Base-by-base conservation (phyloP, 2,113 vertebrate species). In the Thunnus maccoyii region DNA sequence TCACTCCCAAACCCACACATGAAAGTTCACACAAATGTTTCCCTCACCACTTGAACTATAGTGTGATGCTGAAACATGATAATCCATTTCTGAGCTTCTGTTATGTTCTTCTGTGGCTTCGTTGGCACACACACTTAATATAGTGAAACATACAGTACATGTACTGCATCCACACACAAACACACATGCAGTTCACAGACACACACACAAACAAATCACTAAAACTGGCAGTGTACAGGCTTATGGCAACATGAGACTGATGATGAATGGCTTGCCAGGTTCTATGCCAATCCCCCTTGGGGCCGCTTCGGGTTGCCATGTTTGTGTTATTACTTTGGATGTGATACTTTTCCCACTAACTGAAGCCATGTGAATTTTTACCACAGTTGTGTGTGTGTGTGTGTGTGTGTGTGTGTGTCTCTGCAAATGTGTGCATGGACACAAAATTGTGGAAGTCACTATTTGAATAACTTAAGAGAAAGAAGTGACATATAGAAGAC, bases 321-420 rank as follows among this genome's bases (percentile, higher is more conserved):
- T 92, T 92, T 87, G 78, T 81, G 77, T 87, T 86, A 82, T 87
- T 92, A 79, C 76, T 90, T 89, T 89, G 86, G 80, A 92, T 76
- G 86, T 89, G 88, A 90, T 87, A 86, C 75, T 90, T 90, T 92
- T 86, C 87, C 87, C 82, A 88, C 91, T 86, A 91, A 93, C 83
- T 76, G 22, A 78, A 90, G 85, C 90, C 92, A 91, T 89, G 87
- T 92, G 93, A 79, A 83, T 72, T 80, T 56, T 72, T 72, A 86
- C 84, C 83, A 77, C 81, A 67, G 67, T 65, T 57, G 18, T 67
- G 71, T 71, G 16, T 67, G 10, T 76, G 44, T 27, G n/a, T 78
- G 50, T 61, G 66, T 60, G 20, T 71, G 58, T 74, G 20, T 76
- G 44, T 27, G n/a, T 78, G 50, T 61, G 66, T 1, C 22, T 22